phyloP scores from a whole-genome alignment of 2,888 invertebrate species.

The Hetaerina titia region DNA sequence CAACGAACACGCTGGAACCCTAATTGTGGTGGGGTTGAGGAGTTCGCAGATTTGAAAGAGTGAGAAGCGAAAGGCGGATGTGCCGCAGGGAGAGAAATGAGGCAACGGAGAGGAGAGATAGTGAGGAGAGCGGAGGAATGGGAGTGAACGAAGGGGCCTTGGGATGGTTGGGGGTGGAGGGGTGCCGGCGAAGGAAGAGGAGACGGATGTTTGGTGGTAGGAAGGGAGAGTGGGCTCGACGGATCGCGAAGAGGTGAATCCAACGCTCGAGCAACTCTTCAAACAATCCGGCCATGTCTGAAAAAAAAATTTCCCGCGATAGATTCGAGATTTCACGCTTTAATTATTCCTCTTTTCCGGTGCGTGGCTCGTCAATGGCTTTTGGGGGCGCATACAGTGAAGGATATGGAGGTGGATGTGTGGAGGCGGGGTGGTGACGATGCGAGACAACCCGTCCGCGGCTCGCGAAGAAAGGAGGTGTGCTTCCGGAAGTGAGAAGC shows the following conservation, averaged over 20 bases:
- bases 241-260: not conserved
- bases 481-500: not conserved
- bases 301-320: not conserved
- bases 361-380: not conserved
- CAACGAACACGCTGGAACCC: no score
- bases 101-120: not conserved
- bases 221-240: not conserved
- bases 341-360: conserved; percentile 7
- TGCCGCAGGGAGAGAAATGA: not conserved
- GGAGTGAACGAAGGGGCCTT: not conserved
- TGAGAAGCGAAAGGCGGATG: conserved; percentile 17
- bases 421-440: no score
- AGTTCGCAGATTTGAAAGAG: not conserved
- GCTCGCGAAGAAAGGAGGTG: not conserved
- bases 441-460: no score
- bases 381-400: not conserved
- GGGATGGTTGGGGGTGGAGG: not conserved
- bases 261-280: not conserved
- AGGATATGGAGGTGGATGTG: not conserved
- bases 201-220: not conserved
- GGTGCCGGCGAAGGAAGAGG: not conserved
- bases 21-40: not conserved
- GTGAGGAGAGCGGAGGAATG: not conserved
- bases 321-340: conserved; percentile 22
- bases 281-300: not conserved